These are phyloP conservation scores for Notolepis coatsorum DNA, from an alignment of 2,797 vertebrate species.

Conservation along the genomic window DNA sequence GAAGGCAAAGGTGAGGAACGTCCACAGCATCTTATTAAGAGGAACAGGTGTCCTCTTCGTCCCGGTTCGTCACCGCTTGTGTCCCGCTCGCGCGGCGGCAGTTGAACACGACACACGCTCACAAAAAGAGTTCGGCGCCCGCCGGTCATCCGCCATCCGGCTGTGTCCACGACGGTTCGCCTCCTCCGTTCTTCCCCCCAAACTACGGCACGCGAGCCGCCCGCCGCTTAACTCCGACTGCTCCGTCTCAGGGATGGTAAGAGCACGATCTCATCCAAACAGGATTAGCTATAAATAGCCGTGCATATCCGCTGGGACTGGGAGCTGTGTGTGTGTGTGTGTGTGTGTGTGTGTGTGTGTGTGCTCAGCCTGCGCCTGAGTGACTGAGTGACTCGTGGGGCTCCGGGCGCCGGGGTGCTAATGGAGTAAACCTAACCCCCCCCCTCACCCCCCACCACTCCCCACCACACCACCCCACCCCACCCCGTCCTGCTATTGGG, in stretches of 20 bases:
- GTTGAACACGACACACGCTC: too few relatives aligned
- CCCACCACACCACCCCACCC: too few relatives aligned
- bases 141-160: not conserved
- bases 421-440: not conserved
- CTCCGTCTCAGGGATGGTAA: constrained; percentile 70
- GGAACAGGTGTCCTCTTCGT: not conserved
- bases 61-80: not conserved
- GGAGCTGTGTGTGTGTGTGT: constrained; percentile 40
- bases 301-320: constrained; percentile 72
- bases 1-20: not conserved
- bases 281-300: constrained; percentile 87
- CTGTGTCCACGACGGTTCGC: not conserved
- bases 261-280: constrained; percentile 82
- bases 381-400: not conserved
- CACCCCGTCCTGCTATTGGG: constrained; percentile 26
- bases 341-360: constrained; percentile 4
- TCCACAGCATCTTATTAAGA: not conserved
- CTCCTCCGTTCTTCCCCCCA: constrained; percentile 20
- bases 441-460: constrained; percentile 5
- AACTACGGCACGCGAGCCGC: constrained; percentile 36
- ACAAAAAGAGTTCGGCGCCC: not conserved
- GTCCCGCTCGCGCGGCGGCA: too few relatives aligned
- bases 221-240: constrained; percentile 52
- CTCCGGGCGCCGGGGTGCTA: not conserved
- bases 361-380: not conserved